These are phyloP conservation scores for Galago senegalensis DNA, from an alignment of 2,797 vertebrate genomes.

Conservation along the genomic window DNA sequence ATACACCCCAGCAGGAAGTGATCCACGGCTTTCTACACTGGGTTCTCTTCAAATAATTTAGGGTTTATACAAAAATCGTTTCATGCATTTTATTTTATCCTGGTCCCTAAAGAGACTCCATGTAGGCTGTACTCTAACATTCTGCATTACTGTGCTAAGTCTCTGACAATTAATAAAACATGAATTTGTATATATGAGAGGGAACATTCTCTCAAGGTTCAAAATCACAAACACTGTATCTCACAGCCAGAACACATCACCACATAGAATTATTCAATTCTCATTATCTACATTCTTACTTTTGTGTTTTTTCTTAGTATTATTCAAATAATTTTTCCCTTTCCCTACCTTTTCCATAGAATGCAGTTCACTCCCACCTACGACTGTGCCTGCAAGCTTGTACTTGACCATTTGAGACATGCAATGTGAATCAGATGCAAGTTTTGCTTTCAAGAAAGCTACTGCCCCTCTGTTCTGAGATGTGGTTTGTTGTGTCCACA, in stretches of 20 bases:
- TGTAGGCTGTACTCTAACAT: background rate
- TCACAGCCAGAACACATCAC: slow-evolving; percentile 41
- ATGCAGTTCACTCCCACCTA: background rate
- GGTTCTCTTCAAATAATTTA: slow-evolving; percentile 50
- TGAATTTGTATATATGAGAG: slow-evolving; percentile 12
- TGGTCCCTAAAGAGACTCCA: background rate
- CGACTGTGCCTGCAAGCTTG: background rate
- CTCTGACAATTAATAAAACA: slow-evolving; percentile 36
- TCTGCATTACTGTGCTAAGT: slow-evolving; percentile 4
- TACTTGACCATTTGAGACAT: background rate
- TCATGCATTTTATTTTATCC: slow-evolving; percentile 6
- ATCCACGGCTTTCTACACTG: background rate
- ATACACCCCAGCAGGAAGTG: background rate
- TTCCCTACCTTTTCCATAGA: background rate
- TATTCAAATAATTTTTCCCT: background rate
- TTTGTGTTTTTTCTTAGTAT: slow-evolving; percentile 8
- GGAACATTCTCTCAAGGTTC: slow-evolving; percentile 41
- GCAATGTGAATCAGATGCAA: background rate
- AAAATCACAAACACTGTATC: background rate
- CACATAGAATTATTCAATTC: slow-evolving; percentile 12
- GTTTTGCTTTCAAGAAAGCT: background rate
- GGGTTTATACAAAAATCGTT: background rate
- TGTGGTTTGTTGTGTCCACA: slow-evolving; percentile 3
- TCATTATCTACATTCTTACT: background rate
- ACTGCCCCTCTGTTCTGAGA: slow-evolving; percentile 37